Evolutionary conservation across 2,113 vertebrate genomes (phyloP).

Genomic region (Cyprinodon brontotheroides): DNA sequence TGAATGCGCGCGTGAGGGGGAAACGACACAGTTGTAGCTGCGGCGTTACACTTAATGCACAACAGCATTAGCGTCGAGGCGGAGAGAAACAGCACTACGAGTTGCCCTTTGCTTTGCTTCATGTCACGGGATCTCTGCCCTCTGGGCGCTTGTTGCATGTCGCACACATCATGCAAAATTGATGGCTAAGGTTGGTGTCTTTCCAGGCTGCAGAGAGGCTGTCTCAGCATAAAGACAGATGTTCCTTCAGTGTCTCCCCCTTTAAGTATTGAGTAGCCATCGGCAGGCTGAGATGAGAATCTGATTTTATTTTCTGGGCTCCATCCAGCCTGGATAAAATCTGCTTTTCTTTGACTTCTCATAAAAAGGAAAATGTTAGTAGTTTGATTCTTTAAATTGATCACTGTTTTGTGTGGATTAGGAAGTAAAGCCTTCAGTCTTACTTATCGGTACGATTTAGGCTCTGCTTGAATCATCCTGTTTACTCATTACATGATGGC

Average conservation of each 20-base stretch:
- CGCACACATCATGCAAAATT: slow-evolving; percentile 61
- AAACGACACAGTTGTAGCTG: slow-evolving; percentile 19
- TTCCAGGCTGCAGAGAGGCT: slow-evolving; percentile 39
- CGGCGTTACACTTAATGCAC: slow-evolving; percentile 32
- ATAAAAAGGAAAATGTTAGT: not conserved
- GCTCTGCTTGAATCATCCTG: slow-evolving; percentile 55
- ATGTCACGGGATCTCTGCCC: slow-evolving; percentile 48
- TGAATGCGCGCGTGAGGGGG: slow-evolving; percentile 11
- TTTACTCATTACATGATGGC: slow-evolving; percentile 71
- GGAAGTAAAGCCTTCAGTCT: slow-evolving; percentile 31
- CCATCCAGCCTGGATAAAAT: not conserved
- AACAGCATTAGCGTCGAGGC: slow-evolving; percentile 34
- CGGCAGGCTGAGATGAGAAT: not conserved
- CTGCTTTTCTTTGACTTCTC: not conserved
- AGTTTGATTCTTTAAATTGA: slow-evolving; percentile 14
- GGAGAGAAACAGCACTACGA: slow-evolving; percentile 48
- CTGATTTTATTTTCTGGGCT: not conserved
- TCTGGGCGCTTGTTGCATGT: slow-evolving; percentile 53
- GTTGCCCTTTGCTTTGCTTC: slow-evolving; percentile 54
- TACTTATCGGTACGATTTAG: slow-evolving; percentile 39
- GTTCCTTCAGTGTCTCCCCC: slow-evolving; percentile 13
- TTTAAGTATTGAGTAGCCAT: slow-evolving; percentile 10
- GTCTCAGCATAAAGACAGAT: slow-evolving; percentile 41
- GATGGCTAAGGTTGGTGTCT: slow-evolving; percentile 45
- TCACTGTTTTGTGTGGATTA: slow-evolving; percentile 23